phyloP scores from a whole-genome alignment of 2,888 invertebrate species.

The Caenorhabditis sp. region DNA sequence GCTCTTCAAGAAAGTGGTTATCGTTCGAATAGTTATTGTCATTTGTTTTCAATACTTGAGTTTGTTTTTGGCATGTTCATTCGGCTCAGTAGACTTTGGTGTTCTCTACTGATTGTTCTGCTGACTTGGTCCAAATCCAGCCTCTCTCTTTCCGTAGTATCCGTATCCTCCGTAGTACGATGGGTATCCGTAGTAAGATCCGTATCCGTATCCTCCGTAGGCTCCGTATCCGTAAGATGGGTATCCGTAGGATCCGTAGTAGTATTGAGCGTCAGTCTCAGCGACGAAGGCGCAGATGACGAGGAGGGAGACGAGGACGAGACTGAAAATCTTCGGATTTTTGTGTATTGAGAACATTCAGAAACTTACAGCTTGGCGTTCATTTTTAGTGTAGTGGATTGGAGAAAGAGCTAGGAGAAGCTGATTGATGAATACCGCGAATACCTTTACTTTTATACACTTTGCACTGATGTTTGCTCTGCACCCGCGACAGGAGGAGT shows the following conservation, averaged over 20 bases:
- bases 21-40: constrained; percentile 23
- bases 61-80: constrained; percentile 33
- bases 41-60: constrained; percentile 43
- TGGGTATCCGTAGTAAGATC: constrained; percentile 54
- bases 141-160: constrained; percentile 67
- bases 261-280: constrained; percentile 64
- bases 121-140: constrained; percentile 61
- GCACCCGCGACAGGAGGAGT: constrained; percentile 25
- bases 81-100: constrained; percentile 13
- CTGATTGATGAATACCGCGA: constrained; percentile 36
- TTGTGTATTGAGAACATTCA: no score
- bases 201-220: constrained; percentile 61
- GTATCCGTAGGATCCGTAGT: constrained; percentile 62
- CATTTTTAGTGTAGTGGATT: constrained; percentile 31
- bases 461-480: constrained; percentile 41
- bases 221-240: constrained; percentile 52
- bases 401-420: constrained; percentile 26
- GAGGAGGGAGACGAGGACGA: constrained; percentile 64
- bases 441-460: constrained; percentile 52
- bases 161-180: constrained; percentile 61
- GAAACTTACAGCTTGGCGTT: constrained; percentile 62
- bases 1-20: constrained; percentile 12
- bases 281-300: constrained; percentile 62
- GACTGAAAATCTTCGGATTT: constrained; percentile 44
- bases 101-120: constrained; percentile 53